Conservation (phyloP, 2,113 vertebrate species). For the Ptyas mucosa region DNA sequence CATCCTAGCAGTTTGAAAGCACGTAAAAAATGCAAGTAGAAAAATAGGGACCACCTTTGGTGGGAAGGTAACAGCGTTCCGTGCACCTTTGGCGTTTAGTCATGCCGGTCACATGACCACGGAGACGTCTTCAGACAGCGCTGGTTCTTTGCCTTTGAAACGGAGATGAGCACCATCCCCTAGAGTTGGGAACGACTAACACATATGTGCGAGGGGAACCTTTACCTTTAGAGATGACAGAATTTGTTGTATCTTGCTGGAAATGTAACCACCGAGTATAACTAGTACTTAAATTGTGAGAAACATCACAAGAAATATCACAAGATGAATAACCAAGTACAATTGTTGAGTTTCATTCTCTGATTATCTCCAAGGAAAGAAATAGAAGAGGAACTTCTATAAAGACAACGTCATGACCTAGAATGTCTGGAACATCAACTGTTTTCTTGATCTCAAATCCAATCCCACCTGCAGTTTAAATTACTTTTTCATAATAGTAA, state of each 20-base stretch:
- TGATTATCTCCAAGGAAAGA: neutral
- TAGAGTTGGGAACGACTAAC: no score
- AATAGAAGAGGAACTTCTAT: neutral
- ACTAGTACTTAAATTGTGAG: neutral
- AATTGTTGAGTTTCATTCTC: neutral
- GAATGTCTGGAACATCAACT: neutral
- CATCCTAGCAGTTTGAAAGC: no score
- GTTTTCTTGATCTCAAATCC: neutral
- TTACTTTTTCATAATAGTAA: neutral
- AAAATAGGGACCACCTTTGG: no score
- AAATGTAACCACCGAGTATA: neutral
- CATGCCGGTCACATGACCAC: no score
- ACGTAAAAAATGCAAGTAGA: no score
- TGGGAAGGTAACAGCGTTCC: no score
- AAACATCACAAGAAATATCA: neutral
- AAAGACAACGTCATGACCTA: neutral
- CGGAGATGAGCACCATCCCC: no score
- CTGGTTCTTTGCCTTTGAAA: no score
- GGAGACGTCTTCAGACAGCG: no score
- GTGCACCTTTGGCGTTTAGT: no score
- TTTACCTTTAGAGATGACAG: neutral
- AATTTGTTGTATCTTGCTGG: neutral
- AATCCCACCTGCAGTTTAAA: neutral
- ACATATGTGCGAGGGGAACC: no score
- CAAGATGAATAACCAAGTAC: neutral